Conservation (phyloP, 2,888 invertebrate genomes). For the Drosophila parthenogenetica region DNA sequence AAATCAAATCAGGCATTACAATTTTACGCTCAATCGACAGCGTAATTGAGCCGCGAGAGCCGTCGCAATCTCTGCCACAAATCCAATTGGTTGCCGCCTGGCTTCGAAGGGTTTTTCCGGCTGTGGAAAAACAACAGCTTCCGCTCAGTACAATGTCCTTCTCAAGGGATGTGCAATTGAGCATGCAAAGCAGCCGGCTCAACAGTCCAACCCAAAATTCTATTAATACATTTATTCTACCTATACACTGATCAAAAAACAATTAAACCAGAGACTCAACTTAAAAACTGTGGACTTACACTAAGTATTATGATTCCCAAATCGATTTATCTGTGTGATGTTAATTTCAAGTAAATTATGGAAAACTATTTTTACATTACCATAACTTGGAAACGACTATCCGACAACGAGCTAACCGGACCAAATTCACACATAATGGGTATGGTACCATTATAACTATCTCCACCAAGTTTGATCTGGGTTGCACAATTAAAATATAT, state of each 20-base stretch:
- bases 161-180: constrained; percentile 35
- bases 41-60: constrained; percentile 84
- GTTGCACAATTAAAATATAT: too few relatives aligned
- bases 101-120: constrained; percentile 59
- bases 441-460: too few relatives aligned
- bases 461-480: too few relatives aligned
- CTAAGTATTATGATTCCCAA: too few relatives aligned
- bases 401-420: too few relatives aligned
- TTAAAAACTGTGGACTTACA: too few relatives aligned
- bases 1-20: constrained; percentile 83
- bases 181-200: constrained; percentile 71
- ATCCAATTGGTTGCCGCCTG: constrained; percentile 66
- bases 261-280: too few relatives aligned
- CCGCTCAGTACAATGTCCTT: constrained; percentile 46
- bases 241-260: constrained; percentile 18
- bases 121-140: constrained; percentile 65
- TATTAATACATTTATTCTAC: constrained; percentile 5
- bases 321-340: too few relatives aligned
- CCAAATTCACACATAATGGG: too few relatives aligned
- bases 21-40: constrained; percentile 84
- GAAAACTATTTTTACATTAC: too few relatives aligned
- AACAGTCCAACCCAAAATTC: constrained; percentile 51
- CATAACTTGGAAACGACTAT: too few relatives aligned
- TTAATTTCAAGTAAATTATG: too few relatives aligned
- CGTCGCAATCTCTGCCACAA: constrained; percentile 74